Percentiles rank a stretch among this genome's conserved stretches.
phyloP scores from a whole-genome alignment of 2,113 vertebrate species.

The Butorides virescens region DNA sequence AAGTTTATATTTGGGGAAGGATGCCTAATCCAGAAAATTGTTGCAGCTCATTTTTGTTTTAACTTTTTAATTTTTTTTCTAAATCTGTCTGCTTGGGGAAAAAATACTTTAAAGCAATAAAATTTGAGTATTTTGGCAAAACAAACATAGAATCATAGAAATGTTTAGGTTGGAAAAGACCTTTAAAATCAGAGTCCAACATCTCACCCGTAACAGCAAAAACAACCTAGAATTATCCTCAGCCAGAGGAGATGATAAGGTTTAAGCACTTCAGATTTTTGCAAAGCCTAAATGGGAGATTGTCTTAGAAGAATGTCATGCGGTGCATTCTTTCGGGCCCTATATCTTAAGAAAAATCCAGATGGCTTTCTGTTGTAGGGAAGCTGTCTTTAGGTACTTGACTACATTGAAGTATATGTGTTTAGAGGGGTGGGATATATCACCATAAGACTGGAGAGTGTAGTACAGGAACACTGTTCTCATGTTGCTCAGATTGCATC shows the following conservation, averaged over 20 bases:
- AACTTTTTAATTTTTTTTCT: neutral
- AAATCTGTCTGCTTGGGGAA: neutral
- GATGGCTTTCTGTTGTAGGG: neutral
- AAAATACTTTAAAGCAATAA: neutral
- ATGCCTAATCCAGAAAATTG: neutral
- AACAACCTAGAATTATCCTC: neutral
- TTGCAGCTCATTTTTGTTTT: neutral
- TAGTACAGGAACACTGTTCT: neutral
- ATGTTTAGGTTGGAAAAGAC: neutral
- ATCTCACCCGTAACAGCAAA: neutral
- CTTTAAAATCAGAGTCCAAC: neutral
- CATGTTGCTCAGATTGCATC: neutral
- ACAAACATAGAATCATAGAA: neutral
- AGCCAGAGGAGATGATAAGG: neutral
- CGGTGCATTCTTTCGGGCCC: rapidly evolving
- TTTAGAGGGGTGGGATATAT: neutral
- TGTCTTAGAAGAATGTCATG: neutral
- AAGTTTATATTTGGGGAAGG: neutral
- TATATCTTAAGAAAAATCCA: neutral
- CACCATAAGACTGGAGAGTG: neutral
- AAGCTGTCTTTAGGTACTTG: neutral
- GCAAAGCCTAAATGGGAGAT: neutral
- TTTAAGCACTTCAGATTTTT: neutral
- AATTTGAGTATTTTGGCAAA: neutral
- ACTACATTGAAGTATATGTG: neutral